Percentiles rank a stretch among this genome's conserved stretches.
Conservation (phyloP, 2,888 invertebrate genomes). For the Melitaea athalia region DNA sequence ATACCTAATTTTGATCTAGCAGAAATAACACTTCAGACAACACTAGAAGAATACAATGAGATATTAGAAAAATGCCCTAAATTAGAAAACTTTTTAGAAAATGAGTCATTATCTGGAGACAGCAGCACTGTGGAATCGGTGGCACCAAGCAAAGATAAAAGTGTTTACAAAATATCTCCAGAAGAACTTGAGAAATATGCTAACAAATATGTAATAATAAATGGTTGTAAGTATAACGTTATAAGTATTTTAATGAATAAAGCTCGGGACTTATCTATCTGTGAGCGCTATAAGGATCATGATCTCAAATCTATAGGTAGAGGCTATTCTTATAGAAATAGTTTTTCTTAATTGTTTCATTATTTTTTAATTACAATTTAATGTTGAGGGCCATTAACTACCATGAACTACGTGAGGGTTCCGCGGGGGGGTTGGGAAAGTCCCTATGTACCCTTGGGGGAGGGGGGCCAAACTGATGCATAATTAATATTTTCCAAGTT, state of each 20-base stretch:
- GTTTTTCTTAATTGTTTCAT: neutral
- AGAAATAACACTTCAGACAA: constrained; percentile 41
- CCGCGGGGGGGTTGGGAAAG: too few species aligned
- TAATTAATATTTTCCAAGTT: too few species aligned
- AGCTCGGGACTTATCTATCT: constrained; percentile 55
- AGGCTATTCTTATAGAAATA: constrained; percentile 40
- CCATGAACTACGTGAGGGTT: too few species aligned
- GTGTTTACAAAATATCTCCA: constrained; percentile 47
- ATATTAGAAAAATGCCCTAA: constrained; percentile 43
- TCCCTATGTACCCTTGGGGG: too few species aligned
- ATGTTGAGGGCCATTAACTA: too few species aligned
- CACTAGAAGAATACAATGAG: constrained; percentile 47
- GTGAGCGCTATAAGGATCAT: constrained; percentile 54
- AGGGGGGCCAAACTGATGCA: too few species aligned
- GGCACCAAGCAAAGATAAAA: constrained; percentile 25
- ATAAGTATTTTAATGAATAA: constrained; percentile 57
- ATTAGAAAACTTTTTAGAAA: constrained; percentile 3
- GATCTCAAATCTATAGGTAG: constrained; percentile 57
- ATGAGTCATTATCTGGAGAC: constrained; percentile 15
- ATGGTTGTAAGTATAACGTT: constrained; percentile 52
- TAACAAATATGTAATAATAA: constrained; percentile 47
- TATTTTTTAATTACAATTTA: too few species aligned
- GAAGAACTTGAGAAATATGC: constrained; percentile 57
- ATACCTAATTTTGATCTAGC: constrained; percentile 46
- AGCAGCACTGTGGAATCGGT: constrained; percentile 50